Evolutionary conservation across 2,888 invertebrate species (phyloP), one percentile per base, ranked within the genome.

Genomic region (Gisinianus flammeolus): DNA sequence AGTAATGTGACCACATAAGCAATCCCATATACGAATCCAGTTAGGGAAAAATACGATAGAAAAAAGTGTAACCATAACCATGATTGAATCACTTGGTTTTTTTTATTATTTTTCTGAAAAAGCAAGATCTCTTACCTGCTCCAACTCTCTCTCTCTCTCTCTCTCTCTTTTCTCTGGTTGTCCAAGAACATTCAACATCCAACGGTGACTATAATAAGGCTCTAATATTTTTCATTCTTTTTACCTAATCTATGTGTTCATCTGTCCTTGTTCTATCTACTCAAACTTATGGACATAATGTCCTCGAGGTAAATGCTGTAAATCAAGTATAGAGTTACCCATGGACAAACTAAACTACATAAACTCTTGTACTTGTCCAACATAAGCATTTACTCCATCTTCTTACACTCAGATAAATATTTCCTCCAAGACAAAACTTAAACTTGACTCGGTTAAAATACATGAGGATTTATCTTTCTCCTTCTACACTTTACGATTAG

Each of bases 261-360:
- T 79, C 79, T 72, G 76, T 79, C 76, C 76, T 66, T 74, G 74
- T 66, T 74, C 74, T 72, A 58, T 58, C 66, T 74, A 66, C 28
- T 74, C 54, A 35, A 68, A 76, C 76, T 76, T 76, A 69, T 68
- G 76, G 76, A 76, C 76, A 69, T 76, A 76, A 76, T 67, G 58
- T 68, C 69, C n/a, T 69, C 26, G 68, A 30, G 76, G 68, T 62
- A 69, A 70, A 35, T 44, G 69, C 30, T 30, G 44, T 77, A 77
- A 77, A 77, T 77, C 77, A 77, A 77, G 77, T 77, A 77, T 77
- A 77, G 77, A 77, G 70, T 77, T 77, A 77, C 77, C 62, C 56
- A 72, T 62, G 12, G 19, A 44, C 2, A 2, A 44, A 6, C 44
- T 2, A 44, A 44, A 44, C 19, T 19, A 12, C 12, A 44, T 16